Percentiles rank a stretch among this genome's conserved stretches.
phyloP scores from a whole-genome alignment of 2,797 vertebrate species.

The Gallinago solitaria region DNA sequence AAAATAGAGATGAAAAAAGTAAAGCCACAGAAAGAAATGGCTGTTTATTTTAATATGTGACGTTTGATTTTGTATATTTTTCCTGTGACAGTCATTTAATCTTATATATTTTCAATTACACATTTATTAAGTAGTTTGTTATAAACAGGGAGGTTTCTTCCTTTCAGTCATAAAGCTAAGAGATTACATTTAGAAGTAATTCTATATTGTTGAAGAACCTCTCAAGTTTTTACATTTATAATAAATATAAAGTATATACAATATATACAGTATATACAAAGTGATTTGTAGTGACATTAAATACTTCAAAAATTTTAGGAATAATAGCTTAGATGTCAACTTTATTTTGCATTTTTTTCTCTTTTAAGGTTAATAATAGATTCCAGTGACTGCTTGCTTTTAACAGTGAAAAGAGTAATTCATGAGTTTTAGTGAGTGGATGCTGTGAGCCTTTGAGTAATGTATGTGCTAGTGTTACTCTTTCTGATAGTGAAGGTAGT shows the following conservation, averaged over 20 bases:
- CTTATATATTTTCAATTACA: background rate
- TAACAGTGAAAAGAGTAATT: background rate
- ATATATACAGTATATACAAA: background rate
- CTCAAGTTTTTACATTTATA: background rate
- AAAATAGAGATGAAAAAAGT: background rate
- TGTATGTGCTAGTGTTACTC: background rate
- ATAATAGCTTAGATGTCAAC: background rate
- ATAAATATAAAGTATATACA: background rate
- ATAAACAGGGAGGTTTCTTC: background rate
- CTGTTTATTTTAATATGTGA: background rate
- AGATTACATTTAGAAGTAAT: background rate
- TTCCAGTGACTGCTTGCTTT: background rate
- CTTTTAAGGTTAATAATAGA: background rate
- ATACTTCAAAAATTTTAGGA: background rate
- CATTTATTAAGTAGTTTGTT: background rate
- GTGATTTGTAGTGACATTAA: background rate
- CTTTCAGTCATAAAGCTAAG: background rate
- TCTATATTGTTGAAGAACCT: background rate
- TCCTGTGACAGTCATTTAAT: background rate
- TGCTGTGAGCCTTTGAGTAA: background rate
- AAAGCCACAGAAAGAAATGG: background rate
- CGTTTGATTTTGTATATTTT: background rate
- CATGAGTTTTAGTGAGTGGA: background rate
- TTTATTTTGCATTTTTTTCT: background rate
- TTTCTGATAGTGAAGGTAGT: background rate